Base-by-base conservation (phyloP, 2,888 invertebrate species). In the Furcula furcula region DNA sequence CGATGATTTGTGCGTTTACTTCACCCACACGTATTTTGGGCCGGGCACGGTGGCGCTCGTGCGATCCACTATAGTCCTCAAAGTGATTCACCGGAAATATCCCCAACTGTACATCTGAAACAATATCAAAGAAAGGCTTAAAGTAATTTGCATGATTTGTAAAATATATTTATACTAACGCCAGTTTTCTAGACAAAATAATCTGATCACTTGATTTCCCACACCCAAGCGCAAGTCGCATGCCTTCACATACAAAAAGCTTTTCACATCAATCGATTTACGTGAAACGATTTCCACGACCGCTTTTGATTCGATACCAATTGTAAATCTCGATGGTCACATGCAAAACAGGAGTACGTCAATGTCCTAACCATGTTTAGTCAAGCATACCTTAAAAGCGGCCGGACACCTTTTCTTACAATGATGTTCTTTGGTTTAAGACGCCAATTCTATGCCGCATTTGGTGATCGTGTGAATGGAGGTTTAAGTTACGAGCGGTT, bases 271-370 rank as follows among this genome's bases (percentile, higher is more conserved):
- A 34, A 31, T 39, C 43, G 44, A 50, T 40, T 41, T 58, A 64
- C 75, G 69, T 76, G 75, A 63, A 74, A 76, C 79, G 64, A 77
- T 81, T 76, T 71, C 64, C 61, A 65, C 56, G 53, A 40, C 74
- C 68, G 55, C 73, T 77, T 76, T 71, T 69, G 80, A 77, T 26
- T 63, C 64, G 60, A 62, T 46, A 60, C 63, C 75, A 76, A 76
- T 78, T 77, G 82, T 75, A 68, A 72, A 69, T 69, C 70, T 54
- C 46, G 48, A 43, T 41, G 47, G 60, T 12, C 36, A 55, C 73
- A 83, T 81, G 83, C 80, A 80, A 83, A 80, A 55, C 49, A 65
- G 66, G 52, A 44, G 46, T 49, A 19, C 20, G 46, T 55, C 61
- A 42, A 42, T 34, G 34, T 39, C 46, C 40, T 42, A 43, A 39